Evolutionary conservation across 2,797 vertebrate species (phyloP), one percentile per base, ranked within the genome.

Genomic region (Thunnus albacares): DNA sequence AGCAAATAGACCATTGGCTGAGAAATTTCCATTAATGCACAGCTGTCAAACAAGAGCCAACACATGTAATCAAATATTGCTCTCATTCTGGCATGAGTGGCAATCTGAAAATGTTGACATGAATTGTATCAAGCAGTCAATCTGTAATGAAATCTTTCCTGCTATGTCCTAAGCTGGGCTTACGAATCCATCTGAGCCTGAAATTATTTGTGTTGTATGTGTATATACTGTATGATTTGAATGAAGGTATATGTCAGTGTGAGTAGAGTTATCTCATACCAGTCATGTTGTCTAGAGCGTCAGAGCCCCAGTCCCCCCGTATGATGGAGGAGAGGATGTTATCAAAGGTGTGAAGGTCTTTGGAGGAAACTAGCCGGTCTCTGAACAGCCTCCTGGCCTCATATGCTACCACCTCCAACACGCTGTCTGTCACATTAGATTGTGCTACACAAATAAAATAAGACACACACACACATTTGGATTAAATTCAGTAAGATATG

Each of bases 341-440:
- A 80, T 99, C 97, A 90, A 99, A 99, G 35, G 94, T 68, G 72
- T 96, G 94, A 71, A 96, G 90, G 79, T 98, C 98, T 91, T 97
- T 98, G 58, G 88, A 47, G 61, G 94, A 96, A 88, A 98, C 98
- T 24, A 99, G 96, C 73, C 96, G 95, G 91, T 99, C 98, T 90
- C 98, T 96, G 93, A 99, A 99, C 78, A 99, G 95, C 81, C 98
- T 93, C 24, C 78, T 78, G 52, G 97, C 98, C 94, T 99, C 98
- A 0, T 98, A 97, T 0, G 96, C 97, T 60, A 99, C 94, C 74
- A 97, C 96, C 94, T 98, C 97, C 92, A 99, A 78, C 12, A 99
- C 95, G 1, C 95, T 96, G 90, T 98, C 97, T 96, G 95, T 86
- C 83, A 94, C 86, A 75, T 93, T 92, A 71, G 90, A 89, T 83